These are phyloP conservation scores for Onychostoma macrolepis DNA, from an alignment of 2,113 vertebrate genomes.

Conservation along the genomic window DNA sequence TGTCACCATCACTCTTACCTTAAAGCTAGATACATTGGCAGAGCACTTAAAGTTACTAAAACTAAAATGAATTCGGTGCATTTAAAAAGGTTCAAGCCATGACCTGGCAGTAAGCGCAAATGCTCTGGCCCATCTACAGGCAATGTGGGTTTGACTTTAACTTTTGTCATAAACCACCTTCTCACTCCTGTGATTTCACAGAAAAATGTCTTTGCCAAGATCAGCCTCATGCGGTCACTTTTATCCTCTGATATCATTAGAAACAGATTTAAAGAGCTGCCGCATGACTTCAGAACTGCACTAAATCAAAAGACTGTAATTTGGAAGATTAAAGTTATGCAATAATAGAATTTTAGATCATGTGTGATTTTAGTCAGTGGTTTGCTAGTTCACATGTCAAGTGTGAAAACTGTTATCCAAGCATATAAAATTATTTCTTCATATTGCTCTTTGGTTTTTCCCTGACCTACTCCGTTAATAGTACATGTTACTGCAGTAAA, in stretches of 20 bases:
- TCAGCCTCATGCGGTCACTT: not conserved
- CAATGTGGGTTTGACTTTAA: not conserved
- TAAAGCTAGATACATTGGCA: not conserved
- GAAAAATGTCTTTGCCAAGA: not conserved
- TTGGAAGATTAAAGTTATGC: not conserved
- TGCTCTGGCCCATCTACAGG: not conserved
- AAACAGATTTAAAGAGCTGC: not conserved
- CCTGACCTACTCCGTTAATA: not conserved
- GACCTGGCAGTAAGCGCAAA: not conserved
- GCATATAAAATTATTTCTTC: not conserved
- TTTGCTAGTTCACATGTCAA: not conserved
- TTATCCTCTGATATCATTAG: not conserved
- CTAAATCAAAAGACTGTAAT: not conserved
- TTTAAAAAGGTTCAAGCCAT: not conserved
- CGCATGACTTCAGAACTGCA: not conserved
- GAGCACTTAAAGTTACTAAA: not conserved
- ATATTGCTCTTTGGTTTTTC: not conserved
- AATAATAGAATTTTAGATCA: not conserved
- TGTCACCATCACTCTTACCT: not conserved
- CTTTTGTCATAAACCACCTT: not conserved
- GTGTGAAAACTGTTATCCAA: not conserved
- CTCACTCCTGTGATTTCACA: not conserved
- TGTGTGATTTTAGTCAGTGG: not conserved
- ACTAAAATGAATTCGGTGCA: not conserved
- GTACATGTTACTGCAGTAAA: not conserved